Evolutionary conservation across 64 coral and sea anemone genomes (phyloP), one percentile per base, ranked within the genome.

Genomic region (Astreopora myriophthalma): DNA sequence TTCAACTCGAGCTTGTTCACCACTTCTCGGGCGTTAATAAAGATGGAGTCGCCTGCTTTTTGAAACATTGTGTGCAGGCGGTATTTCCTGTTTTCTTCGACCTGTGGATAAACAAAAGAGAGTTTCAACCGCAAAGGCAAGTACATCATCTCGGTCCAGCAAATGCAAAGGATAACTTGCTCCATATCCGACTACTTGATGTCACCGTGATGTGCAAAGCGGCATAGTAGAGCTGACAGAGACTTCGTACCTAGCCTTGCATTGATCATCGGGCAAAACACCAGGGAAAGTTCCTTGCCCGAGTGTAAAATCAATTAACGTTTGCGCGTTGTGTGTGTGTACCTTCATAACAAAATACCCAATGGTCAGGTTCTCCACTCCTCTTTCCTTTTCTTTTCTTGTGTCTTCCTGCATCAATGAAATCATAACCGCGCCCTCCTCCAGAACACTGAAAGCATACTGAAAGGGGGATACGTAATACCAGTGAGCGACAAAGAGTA

Each of bases 331-430:
- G 4, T 40, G n/a, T 26, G 16, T 1, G 58, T 36, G 16, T 71
- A 98, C 96, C 93, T 89, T 89, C 96, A 98, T 98, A 31, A 98
- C 87, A 76, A 87, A 98, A 74, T 95, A 98, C 6, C 96, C 96
- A 29, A 98, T 95, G 1, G 96, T 98, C 0, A 98, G 87, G 6
- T 95, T 95, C 8, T 85, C 69, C 22, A 57, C 89, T 27, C 96
- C 96, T 46, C 87, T 65, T 7, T 85, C 91, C 51, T 98, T 98
- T 14, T 82, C 86, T 42, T 89, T 92, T 52, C 96, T 80, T 13
- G 88, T 98, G 79, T 98, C 96, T 64, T 98, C 94, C 46, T 98
- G 96, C 90, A 95, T 95, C 80, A 98, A 26, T 1, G 96, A 87
- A 32, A 98, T 64, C 96, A 98, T 95, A 0, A 82, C 75, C 12